A percentile compares a stretch with the other conserved stretches of the same genome.
Conservation (phyloP, 2,113 vertebrate genomes). For the Crocuta crocuta region DNA sequence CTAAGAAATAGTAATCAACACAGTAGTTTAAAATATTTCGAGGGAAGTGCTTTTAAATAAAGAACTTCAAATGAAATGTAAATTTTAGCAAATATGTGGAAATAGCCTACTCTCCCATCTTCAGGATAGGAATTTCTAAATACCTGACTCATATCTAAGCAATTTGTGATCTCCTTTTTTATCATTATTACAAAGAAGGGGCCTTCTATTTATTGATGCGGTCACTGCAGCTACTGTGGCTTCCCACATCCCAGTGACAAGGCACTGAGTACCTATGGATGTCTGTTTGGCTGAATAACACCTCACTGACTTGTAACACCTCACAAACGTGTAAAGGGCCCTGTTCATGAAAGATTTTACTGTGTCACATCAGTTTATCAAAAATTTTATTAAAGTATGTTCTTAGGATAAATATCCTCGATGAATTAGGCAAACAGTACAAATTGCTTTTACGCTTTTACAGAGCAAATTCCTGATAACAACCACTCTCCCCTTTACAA, state of each 20-base stretch:
- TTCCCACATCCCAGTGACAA: not conserved
- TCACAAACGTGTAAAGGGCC: not conserved
- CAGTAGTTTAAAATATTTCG: not conserved
- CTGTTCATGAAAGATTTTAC: not conserved
- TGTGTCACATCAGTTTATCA: not conserved
- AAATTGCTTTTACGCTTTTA: not conserved
- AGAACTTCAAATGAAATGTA: not conserved
- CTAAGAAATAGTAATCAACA: constrained; percentile 7
- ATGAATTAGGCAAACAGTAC: not conserved
- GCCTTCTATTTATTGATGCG: not conserved
- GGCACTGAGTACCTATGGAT: not conserved
- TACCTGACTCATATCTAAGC: not conserved
- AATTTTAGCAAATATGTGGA: not conserved
- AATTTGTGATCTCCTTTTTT: not conserved
- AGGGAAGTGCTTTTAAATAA: not conserved
- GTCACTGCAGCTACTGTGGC: not conserved
- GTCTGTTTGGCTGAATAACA: not conserved
- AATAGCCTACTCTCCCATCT: not conserved
- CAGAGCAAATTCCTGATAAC: not conserved
- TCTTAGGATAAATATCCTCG: not conserved
- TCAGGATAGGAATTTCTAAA: not conserved
- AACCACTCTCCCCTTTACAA: not conserved
- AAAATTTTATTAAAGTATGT: not conserved
- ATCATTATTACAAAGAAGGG: not conserved
- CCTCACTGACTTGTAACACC: not conserved